A percentile compares a stretch with the other conserved stretches of the same genome.
Conservation (phyloP, 2,888 invertebrate genomes). For the Oscheius sp. region DNA sequence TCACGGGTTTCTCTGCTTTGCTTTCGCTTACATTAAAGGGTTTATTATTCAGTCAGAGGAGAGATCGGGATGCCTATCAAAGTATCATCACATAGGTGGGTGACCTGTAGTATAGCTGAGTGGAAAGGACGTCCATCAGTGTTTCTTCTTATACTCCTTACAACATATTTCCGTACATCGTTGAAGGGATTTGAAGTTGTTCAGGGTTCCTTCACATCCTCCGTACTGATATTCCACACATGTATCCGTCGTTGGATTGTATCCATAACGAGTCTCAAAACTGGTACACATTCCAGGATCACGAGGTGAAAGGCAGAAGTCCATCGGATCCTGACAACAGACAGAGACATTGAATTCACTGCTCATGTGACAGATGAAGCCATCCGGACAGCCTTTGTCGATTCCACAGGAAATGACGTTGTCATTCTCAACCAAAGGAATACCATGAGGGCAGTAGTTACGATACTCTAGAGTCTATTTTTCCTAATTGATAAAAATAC, state of each 20-base stretch:
- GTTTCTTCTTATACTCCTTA: constrained; percentile 62
- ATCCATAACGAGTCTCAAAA: constrained; percentile 62
- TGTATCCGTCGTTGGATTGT: constrained; percentile 61
- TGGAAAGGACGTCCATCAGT: constrained; percentile 1
- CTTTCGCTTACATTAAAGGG: neutral
- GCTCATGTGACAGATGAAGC: constrained; percentile 68
- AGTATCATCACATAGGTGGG: neutral
- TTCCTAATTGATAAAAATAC: constrained; percentile 16
- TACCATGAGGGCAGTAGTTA: constrained; percentile 66
- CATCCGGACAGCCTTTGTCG: constrained; percentile 62
- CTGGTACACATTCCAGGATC: constrained; percentile 64
- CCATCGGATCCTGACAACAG: constrained; percentile 68
- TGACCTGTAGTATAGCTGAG: constrained; percentile 1
- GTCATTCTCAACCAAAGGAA: constrained; percentile 59
- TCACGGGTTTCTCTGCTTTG: no score
- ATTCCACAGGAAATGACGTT: constrained; percentile 63
- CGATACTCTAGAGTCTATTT: constrained; percentile 47
- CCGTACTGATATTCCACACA: constrained; percentile 66
- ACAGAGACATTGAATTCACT: constrained; percentile 63
- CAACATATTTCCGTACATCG: constrained; percentile 69
- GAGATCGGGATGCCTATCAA: no score
- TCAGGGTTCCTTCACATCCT: constrained; percentile 68
- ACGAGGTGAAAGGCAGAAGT: constrained; percentile 65
- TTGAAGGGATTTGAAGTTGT: constrained; percentile 66
- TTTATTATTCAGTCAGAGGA: no score